Conservation (phyloP, 2,888 invertebrate species). For the Drosophila diplacantha region DNA sequence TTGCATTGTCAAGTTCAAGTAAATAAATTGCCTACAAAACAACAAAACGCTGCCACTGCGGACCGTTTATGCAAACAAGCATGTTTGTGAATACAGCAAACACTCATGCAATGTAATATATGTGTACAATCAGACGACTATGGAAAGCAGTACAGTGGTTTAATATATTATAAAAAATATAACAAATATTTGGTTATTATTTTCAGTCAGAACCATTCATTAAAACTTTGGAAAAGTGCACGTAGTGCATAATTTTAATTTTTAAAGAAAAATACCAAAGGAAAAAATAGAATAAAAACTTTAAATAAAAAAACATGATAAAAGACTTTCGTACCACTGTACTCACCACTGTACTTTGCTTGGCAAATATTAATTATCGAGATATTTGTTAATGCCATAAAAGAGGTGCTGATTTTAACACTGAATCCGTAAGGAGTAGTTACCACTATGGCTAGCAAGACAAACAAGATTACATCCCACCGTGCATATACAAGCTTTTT, state of each 20-base stretch:
- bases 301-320: too few relatives aligned
- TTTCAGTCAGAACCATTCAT: background rate
- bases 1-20: conserved; percentile 67
- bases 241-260: too few relatives aligned
- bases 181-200: background rate
- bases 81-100: conserved; percentile 16
- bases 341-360: background rate
- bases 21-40: conserved; percentile 51
- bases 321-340: background rate
- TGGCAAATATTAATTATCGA: background rate
- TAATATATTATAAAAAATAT: background rate
- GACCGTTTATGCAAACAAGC: conserved; percentile 43
- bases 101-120: conserved; percentile 14
- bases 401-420: conserved; percentile 18
- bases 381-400: background rate
- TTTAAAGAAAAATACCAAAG: background rate
- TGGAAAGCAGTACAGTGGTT: conserved; percentile 24
- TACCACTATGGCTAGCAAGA: background rate
- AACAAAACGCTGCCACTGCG: conserved; percentile 8
- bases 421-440: background rate
- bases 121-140: conserved; percentile 20
- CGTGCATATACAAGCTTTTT: conserved; percentile 8
- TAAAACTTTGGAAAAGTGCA: background rate
- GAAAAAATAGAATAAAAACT: too few relatives aligned
- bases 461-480: conserved; percentile 10